phyloP scores from a whole-genome alignment of 2,113 vertebrate species.

The Catharus bicknelli region DNA sequence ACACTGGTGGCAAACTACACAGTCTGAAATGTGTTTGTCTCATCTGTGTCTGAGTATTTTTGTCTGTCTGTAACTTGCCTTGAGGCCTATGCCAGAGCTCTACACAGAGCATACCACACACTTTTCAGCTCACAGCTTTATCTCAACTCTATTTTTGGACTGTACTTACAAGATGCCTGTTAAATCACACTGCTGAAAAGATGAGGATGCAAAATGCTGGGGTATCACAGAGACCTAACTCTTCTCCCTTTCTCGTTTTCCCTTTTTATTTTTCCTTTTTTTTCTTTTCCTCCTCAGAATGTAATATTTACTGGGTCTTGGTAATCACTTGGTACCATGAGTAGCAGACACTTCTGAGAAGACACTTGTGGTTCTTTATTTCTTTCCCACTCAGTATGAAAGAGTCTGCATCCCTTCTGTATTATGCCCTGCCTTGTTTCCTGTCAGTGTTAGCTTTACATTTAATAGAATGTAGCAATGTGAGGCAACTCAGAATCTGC shows the following conservation, averaged over 20 bases:
- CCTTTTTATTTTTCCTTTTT: background rate
- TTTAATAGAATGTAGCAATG: background rate
- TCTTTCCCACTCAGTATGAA: background rate
- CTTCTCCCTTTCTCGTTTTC: background rate
- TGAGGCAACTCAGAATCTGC: background rate
- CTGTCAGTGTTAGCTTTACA: background rate
- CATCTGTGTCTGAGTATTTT: background rate
- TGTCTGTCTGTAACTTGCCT: background rate
- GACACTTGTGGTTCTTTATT: background rate
- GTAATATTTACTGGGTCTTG: background rate
- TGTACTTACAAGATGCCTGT: constrained; percentile 20
- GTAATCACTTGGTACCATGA: background rate
- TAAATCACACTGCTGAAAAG: constrained; percentile 29
- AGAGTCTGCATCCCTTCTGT: background rate
- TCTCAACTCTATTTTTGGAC: constrained; percentile 48
- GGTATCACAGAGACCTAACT: background rate
- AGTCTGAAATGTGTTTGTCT: background rate
- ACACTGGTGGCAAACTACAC: background rate
- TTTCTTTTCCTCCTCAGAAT: background rate
- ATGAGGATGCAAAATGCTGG: background rate
- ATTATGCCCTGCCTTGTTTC: background rate
- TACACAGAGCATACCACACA: background rate
- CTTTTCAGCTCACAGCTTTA: constrained; percentile 13
- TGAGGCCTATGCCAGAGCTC: background rate
- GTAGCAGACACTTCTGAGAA: background rate